A percentile compares a stretch with the other conserved stretches of the same genome.
phyloP scores from a whole-genome alignment of 2,888 invertebrate genomes.

The Hololepta plana region DNA sequence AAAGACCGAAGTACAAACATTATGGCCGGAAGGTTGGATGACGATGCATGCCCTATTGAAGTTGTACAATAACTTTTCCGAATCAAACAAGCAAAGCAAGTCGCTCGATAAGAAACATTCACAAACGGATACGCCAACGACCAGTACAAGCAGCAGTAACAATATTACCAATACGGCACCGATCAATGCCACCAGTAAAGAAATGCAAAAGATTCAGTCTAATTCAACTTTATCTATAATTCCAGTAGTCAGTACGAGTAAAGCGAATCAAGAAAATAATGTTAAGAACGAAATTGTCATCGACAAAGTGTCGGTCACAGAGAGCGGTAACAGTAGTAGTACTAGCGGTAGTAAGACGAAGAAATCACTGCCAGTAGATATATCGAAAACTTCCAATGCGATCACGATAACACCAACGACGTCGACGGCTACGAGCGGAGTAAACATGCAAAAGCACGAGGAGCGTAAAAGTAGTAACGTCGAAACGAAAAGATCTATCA shows the following conservation, averaged over 20 bases:
- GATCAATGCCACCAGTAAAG: conserved; percentile 6
- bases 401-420: conserved; percentile 7
- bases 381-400: conserved; percentile 9
- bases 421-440: background rate
- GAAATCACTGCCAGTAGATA: conserved; percentile 11
- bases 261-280: conserved; percentile 9
- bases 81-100: conserved; percentile 10
- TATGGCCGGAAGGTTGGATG: conserved; percentile 40
- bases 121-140: conserved; percentile 2
- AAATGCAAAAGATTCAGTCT: conserved; percentile 10
- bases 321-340: conserved; percentile 8
- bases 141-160: no score
- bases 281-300: conserved; percentile 11
- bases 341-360: conserved; percentile 9
- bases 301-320: conserved; percentile 8
- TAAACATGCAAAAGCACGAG: no score
- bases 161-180: background rate
- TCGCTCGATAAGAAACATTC: conserved; percentile 3
- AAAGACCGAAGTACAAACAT: conserved; percentile 27
- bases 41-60: conserved; percentile 22
- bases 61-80: conserved; percentile 14
- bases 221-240: conserved; percentile 13
- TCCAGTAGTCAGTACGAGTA: conserved; percentile 10
- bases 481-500: no score
- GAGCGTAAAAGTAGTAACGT: no score